Base-by-base conservation (phyloP, 2,797 vertebrate species). In the Limosa lapponica region DNA sequence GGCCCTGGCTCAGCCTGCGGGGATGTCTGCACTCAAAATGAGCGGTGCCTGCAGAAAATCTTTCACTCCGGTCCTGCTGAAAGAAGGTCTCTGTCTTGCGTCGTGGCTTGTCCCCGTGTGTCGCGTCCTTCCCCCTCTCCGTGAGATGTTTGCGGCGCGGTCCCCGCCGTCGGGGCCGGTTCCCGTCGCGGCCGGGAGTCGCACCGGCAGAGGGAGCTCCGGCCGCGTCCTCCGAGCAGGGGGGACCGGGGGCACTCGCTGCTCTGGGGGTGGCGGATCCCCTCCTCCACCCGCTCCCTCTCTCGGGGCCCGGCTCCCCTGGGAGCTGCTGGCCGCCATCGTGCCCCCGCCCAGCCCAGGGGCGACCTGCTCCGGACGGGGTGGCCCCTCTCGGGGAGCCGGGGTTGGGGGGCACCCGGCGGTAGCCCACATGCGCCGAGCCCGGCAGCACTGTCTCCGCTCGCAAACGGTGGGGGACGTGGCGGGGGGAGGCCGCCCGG, bases 161-260 rank as follows among this genome's bases (percentile, higher is more conserved):
- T 52, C 36, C 57, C 25, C 7, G 67, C 80, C 91, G 95, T 91
- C 88, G 96, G 65, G 93, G 59, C 82, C n/a, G 37, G 59, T 27
- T 78, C 43, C 51, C 23, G 36, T 25, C 5, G 66, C 54, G 58
- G 37, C 25, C 36, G 20, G 25, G 49, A 22, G 15, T 78, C 16
- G 88, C 62, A 72, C 94, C 95, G 94, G 89, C 85, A 95, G 95
- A 94, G 95, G 91, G 96, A 91, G 91, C 95, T 95, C 74, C 75
- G 89, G 88, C 52, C 66, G 86, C 88, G 69, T 85, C 48, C 74
- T 79, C 54, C 34, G 79, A 86, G 61, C 52, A 2, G 37, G 32
- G 51, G 64, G 77, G 13, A 67, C 44, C 8, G n/a, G 43, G 54
- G 77, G 13, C 1, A 51, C 44, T 15, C 16, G 43, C 64, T 13